These are phyloP conservation scores for Trichomycterus rosablanca DNA, from an alignment of 2,113 vertebrate genomes.

Conservation along the genomic window DNA sequence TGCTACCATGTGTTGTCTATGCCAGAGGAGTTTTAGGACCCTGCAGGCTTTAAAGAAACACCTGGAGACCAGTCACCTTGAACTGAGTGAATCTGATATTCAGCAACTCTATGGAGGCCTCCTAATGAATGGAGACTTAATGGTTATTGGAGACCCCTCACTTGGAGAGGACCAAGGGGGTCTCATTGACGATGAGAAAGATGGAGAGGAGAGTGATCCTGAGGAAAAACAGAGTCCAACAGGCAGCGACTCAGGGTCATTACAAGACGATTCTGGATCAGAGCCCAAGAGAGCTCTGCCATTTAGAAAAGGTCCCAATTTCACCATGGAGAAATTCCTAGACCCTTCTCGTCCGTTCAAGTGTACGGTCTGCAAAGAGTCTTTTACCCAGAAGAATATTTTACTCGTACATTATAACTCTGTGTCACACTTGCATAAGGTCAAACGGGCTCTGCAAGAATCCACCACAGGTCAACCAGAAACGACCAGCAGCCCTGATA, in stretches of 20 bases:
- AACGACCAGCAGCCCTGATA: conserved; percentile 94
- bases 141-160: conserved; percentile 84
- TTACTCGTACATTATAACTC: conserved; percentile 98
- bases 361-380: conserved; percentile 98
- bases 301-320: conserved; percentile 96
- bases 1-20: conserved; percentile 97
- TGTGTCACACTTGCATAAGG: conserved; percentile 94
- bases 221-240: conserved; percentile 96
- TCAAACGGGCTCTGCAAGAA: conserved; percentile 96
- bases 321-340: conserved; percentile 98
- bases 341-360: conserved; percentile 98
- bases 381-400: conserved; percentile 98
- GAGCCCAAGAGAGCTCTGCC: conserved; percentile 95
- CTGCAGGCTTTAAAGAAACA: conserved; percentile 97
- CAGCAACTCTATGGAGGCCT: conserved; percentile 95
- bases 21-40: conserved; percentile 95
- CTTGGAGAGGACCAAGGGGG: conserved; percentile 87
- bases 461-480: conserved; percentile 92
- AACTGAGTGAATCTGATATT: conserved; percentile 93
- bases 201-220: conserved; percentile 89
- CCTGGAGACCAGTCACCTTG: conserved; percentile 93
- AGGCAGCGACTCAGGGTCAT: conserved; percentile 88
- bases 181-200: conserved; percentile 93
- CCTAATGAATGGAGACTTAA: conserved; percentile 90
- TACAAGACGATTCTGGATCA: conserved; percentile 91